Evolutionary conservation across 2,113 vertebrate genomes (phyloP).

Genomic region (Prolemur simus): DNA sequence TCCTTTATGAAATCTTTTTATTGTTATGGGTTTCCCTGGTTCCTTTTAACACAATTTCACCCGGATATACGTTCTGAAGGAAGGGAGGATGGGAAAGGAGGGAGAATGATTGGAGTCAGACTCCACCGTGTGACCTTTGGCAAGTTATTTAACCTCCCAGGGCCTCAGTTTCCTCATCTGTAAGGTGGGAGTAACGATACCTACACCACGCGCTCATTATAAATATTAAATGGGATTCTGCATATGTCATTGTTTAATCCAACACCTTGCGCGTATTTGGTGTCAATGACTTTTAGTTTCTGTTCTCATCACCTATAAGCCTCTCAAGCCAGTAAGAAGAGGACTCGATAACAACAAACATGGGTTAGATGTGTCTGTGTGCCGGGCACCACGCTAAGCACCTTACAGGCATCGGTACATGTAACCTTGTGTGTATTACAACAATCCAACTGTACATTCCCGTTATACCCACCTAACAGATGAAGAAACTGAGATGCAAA

Average conservation of each 20-base stretch:
- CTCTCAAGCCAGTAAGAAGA: neutral
- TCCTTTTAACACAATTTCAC: neutral
- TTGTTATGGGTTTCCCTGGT: no score
- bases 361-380: neutral
- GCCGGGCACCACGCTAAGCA: neutral
- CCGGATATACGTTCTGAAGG: neutral
- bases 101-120: neutral
- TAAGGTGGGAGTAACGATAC: neutral
- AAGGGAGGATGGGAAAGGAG: neutral
- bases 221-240: neutral
- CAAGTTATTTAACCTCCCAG: neutral
- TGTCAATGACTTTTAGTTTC: neutral
- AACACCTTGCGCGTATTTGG: neutral
- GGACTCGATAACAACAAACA: neutral
- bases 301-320: neutral
- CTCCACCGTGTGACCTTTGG: neutral
- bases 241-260: neutral
- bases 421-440: neutral
- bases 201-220: neutral
- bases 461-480: neutral
- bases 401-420: neutral
- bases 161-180: neutral
- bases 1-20: neutral
- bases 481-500: neutral
- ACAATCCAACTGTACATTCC: neutral